Conservation (phyloP, 2,797 vertebrate species). For the Cyclura pinguis region DNA sequence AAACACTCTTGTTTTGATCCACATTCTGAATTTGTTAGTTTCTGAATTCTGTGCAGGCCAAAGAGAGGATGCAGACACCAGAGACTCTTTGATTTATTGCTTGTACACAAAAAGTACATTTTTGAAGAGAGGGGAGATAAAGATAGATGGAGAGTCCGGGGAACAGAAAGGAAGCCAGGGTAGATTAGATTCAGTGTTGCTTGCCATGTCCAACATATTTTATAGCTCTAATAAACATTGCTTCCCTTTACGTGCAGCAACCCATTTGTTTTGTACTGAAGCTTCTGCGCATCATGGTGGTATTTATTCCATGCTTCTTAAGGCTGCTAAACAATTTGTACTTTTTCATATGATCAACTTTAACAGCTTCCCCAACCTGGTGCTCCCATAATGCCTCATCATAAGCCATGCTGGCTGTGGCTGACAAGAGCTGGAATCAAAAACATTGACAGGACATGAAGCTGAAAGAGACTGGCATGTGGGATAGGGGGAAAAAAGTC, state of each 20-base stretch:
- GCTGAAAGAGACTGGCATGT: not conserved
- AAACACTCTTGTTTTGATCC: conserved; percentile 12
- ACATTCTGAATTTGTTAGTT: conserved; percentile 46
- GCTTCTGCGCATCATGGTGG: conserved; percentile 64
- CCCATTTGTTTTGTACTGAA: conserved; percentile 72
- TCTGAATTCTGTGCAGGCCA: conserved; percentile 68
- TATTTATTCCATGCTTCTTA: conserved; percentile 64
- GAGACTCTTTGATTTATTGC: conserved; percentile 73
- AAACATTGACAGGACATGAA: too few species aligned
- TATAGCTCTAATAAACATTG: conserved; percentile 75
- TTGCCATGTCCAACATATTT: conserved; percentile 74
- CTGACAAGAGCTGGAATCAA: too few species aligned
- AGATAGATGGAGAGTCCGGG: conserved; percentile 74
- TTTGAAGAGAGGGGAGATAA: conserved; percentile 74
- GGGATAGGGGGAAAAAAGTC: conserved; percentile 45
- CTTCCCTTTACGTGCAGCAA: conserved; percentile 70
- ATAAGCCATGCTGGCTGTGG: too few species aligned
- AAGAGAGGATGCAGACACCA: conserved; percentile 60
- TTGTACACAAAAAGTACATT: conserved; percentile 68
- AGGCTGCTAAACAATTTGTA: conserved; percentile 30
- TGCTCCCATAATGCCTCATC: too few species aligned
- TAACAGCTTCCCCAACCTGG: too few species aligned
- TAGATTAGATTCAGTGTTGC: conserved; percentile 78
- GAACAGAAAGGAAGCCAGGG: conserved; percentile 76
- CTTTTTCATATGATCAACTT: conserved; percentile 43